Evolutionary conservation across 2,888 invertebrate genomes (phyloP), one percentile per base, ranked within the genome.

Genomic region (Caenorhabditis becei): DNA sequence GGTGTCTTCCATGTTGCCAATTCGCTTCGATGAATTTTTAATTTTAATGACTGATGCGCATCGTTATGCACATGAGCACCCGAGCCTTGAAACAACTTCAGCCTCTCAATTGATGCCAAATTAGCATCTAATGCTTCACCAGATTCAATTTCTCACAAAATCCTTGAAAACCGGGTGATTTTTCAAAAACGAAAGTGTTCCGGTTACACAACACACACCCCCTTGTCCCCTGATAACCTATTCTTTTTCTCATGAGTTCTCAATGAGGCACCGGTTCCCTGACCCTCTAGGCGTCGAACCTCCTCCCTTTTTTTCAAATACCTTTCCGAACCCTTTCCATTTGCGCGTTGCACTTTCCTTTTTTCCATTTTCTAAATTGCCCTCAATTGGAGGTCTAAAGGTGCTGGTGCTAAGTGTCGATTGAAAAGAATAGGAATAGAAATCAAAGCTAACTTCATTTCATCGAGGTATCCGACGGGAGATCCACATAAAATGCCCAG

Each of bases 241-340:
- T 65, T 65, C 63, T 63, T 61, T 75, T 75, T 75, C 58, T 74
- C 65, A 65, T 66, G 54, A 66, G 75, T 61, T 32, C 63, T 53
- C 58, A 49, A 75, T 16, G n/a, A 61, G 61, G 61, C 72, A 51
- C 20, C 66, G 37, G 16, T 10, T 5, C 51, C 7, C 61, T 49
- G 58, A 65, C 56, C 65, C 74, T 49, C n/a, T n/a, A n/a, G n/a
- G n/a, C n/a, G n/a, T n/a, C n/a, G n/a, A n/a, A n/a, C n/a, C n/a
- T n/a, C n/a, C n/a, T n/a, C n/a, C n/a, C n/a, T n/a, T n/a, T n/a
- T n/a, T n/a, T n/a, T n/a, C n/a, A n/a, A n/a, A n/a, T n/a, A n/a
- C n/a, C n/a, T 77, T 66, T 51, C 47, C 58, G 8, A 11, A n/a
- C 37, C 23, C 32, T 53, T 54, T 53, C n/a, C 23, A 26, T 32